Evolutionary conservation across 2,113 vertebrate genomes (phyloP).

Genomic region (Erpornis zantholeuca): DNA sequence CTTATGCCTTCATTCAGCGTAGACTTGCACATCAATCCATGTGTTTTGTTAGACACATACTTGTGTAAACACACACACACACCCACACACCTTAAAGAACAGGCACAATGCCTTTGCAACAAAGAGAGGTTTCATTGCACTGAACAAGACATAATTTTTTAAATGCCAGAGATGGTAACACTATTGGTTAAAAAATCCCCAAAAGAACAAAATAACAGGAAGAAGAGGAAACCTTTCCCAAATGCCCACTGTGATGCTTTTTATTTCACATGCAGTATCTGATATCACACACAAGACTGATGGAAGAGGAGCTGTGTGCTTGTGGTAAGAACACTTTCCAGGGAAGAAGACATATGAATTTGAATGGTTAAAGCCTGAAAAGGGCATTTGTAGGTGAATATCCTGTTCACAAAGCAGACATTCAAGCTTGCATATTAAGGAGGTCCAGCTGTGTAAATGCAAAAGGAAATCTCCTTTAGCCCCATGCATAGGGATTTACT

Average conservation of each 20-base stretch:
- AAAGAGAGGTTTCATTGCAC: not conserved
- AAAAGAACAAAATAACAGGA: not conserved
- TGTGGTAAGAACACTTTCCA: not conserved
- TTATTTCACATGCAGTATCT: not conserved
- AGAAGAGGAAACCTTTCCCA: not conserved
- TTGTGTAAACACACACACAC: not conserved
- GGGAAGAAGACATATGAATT: not conserved
- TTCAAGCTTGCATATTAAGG: not conserved
- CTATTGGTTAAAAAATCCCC: not conserved
- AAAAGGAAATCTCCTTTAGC: not conserved
- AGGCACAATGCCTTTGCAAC: not conserved
- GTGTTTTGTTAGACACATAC: not conserved
- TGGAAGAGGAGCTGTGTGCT: not conserved
- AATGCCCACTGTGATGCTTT: not conserved
- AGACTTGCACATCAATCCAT: not conserved
- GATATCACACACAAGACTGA: not conserved
- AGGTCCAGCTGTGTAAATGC: not conserved
- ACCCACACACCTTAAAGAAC: not conserved
- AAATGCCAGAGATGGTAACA: not conserved
- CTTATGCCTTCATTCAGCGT: not conserved
- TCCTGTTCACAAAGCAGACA: not conserved
- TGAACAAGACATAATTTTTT: not conserved
- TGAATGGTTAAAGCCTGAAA: not conserved
- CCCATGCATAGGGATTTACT: not conserved
- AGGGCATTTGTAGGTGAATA: not conserved